Conservation (phyloP, 2,113 vertebrate species). For the Centropus bengalensis region DNA sequence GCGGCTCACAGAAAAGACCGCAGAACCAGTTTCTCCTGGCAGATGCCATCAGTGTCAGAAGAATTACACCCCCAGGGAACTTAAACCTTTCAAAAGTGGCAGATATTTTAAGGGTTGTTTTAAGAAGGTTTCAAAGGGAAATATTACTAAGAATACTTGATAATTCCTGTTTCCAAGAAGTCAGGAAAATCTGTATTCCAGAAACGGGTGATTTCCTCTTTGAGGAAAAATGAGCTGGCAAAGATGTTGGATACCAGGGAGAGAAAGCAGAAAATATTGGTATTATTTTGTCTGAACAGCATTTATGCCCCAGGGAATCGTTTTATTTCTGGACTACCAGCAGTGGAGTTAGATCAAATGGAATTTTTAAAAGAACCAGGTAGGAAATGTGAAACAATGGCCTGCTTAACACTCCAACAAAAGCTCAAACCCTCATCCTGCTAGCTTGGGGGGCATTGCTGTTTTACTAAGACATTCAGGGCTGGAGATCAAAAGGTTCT, state of each 20-base stretch:
- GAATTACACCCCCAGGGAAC: slow-evolving; percentile 27
- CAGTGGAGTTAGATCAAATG: slow-evolving; percentile 32
- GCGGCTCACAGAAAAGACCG: neutral
- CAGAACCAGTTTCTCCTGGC: slow-evolving; percentile 34
- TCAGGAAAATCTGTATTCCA: slow-evolving; percentile 45
- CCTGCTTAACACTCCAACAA: neutral
- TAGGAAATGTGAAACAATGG: slow-evolving; percentile 40
- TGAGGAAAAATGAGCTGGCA: slow-evolving; percentile 42
- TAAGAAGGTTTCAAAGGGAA: slow-evolving; percentile 20
- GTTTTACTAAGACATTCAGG: neutral
- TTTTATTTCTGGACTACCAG: slow-evolving; percentile 33
- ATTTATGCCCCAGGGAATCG: slow-evolving; percentile 13
- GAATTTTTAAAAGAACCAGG: slow-evolving; percentile 33
- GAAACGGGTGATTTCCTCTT: slow-evolving; percentile 44
- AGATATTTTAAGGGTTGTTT: slow-evolving; percentile 43
- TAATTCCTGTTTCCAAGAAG: slow-evolving; percentile 53
- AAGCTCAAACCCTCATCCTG: neutral
- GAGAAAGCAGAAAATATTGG: slow-evolving; percentile 24
- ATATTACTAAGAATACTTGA: slow-evolving; percentile 21
- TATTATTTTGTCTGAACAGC: slow-evolving; percentile 39
- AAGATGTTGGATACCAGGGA: neutral
- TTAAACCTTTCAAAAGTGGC: slow-evolving; percentile 2
- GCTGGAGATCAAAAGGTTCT: neutral
- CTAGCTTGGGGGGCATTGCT: neutral
- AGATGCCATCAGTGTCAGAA: slow-evolving; percentile 36